These are phyloP conservation scores for Eudyptes chrysolophus DNA, from an alignment of 2,113 vertebrate species.

Conservation along the genomic window DNA sequence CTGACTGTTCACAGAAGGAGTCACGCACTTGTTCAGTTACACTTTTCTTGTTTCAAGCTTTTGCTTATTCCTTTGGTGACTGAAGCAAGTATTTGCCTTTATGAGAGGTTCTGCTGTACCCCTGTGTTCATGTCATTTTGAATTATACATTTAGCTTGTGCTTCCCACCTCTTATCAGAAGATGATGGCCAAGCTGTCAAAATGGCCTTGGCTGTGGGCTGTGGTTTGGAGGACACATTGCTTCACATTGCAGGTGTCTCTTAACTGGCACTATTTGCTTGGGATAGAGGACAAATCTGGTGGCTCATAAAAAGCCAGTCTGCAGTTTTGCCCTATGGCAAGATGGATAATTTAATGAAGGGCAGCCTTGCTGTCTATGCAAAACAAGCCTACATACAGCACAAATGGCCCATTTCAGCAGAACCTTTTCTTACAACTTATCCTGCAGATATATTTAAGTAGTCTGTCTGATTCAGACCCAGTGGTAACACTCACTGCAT, in stretches of 20 bases:
- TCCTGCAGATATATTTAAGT: constrained; percentile 33
- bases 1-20: neutral
- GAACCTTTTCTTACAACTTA: neutral
- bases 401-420: neutral
- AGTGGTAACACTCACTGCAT: constrained; percentile 33
- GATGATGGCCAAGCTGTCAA: neutral
- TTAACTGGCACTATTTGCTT: neutral
- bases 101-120: neutral
- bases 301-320: neutral
- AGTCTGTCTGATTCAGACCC: neutral
- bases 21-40: rapidly evolving
- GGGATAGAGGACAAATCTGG: neutral
- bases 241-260: neutral
- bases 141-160: neutral
- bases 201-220: neutral
- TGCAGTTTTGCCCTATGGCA: neutral
- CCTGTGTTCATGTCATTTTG: neutral
- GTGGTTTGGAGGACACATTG: neutral
- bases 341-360: neutral
- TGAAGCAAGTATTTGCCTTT: neutral
- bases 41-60: neutral
- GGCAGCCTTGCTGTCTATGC: neutral
- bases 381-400: neutral
- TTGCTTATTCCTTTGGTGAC: neutral
- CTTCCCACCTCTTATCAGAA: neutral